phyloP scores from a whole-genome alignment of 1,140 invertebrate species.

The Saccostrea glomerata region DNA sequence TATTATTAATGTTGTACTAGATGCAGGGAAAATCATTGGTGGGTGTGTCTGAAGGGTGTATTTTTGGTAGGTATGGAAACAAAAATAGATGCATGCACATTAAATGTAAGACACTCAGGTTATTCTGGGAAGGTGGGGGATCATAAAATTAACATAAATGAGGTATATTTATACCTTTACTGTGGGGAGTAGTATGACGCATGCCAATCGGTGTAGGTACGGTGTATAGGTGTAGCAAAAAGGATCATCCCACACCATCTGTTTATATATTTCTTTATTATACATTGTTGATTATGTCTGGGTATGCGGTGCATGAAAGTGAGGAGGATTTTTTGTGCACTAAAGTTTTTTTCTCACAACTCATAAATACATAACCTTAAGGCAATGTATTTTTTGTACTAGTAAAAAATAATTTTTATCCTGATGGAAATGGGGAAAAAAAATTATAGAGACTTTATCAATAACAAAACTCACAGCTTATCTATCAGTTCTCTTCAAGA shows the following conservation, averaged over 20 bases:
- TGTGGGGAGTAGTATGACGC: neutral
- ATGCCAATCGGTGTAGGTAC: neutral
- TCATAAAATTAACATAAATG: neutral
- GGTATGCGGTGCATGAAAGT: neutral
- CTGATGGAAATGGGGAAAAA: no score
- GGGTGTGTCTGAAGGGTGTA: neutral
- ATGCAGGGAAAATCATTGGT: neutral
- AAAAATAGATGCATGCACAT: neutral
- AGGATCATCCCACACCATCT: neutral
- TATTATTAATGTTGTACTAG: neutral
- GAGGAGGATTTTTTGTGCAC: no score
- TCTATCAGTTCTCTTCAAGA: neutral
- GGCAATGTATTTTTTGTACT: no score
- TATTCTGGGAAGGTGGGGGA: neutral
- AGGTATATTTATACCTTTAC: neutral
- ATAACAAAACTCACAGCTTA: neutral
- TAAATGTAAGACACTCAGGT: neutral
- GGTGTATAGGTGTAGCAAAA: neutral
- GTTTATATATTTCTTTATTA: neutral
- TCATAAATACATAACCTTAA: no score
- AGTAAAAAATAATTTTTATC: no score
- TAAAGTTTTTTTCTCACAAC: no score
- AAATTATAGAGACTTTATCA: neutral
- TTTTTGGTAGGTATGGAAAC: neutral
- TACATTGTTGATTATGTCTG: neutral